Base-by-base conservation (phyloP, 2,888 invertebrate genomes). In the Pteria penguin region DNA sequence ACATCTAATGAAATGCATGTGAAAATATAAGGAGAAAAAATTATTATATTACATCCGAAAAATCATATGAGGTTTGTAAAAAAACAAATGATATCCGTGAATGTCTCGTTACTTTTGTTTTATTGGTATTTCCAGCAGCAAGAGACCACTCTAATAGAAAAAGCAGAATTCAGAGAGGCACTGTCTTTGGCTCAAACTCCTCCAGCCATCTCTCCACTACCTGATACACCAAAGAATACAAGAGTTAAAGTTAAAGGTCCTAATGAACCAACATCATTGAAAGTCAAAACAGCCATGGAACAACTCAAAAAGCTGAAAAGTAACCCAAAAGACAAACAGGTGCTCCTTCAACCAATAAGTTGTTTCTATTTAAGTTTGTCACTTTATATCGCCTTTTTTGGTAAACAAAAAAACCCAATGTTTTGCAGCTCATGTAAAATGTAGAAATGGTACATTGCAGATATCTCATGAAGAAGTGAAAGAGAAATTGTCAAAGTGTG, bases 401-500 rank as follows among this genome's bases (percentile, higher is more conserved):
- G n/a, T n/a, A n/a, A n/a, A n/a, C n/a, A n/a, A n/a, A n/a, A n/a
- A n/a, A n/a, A n/a, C n/a, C n/a, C n/a, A n/a, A n/a, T n/a, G n/a
- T n/a, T n/a, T n/a, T n/a, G n/a, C n/a, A n/a, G n/a, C n/a, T n/a
- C n/a, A n/a, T n/a, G n/a, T n/a, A n/a, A n/a, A n/a, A n/a, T n/a
- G n/a, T n/a, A n/a, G n/a, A n/a, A n/a, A n/a, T n/a, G n/a, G n/a
- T n/a, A n/a, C n/a, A n/a, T n/a, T n/a, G n/a, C 45, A 68, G 52
- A 11, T 54, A 2, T 55, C 62, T 5, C 24, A 65, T 29, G 57
- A 32, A 11, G 76, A 72, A 24, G 72, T 88, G 57, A 86, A 84
- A 69, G 80, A 77, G 18, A 80, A 82, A 22, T 78, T 90, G 54
- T 79, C 84, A 14, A 88, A 89, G 74, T 85, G 86, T 77, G 87